phyloP scores from a whole-genome alignment of 2,888 invertebrate genomes.

The Andrena fulva region DNA sequence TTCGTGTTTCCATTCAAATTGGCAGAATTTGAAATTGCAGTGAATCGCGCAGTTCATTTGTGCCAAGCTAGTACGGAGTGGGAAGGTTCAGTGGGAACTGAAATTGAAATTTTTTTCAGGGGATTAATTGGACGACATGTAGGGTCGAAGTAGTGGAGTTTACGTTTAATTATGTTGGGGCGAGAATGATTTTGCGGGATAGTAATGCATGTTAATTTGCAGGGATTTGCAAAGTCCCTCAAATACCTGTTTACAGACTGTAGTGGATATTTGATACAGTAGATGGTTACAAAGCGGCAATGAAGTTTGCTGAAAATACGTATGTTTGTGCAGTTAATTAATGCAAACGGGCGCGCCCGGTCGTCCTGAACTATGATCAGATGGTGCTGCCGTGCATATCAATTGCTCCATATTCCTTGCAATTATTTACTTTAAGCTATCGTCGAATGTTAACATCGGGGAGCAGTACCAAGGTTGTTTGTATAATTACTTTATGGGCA shows the following conservation, averaged over 20 bases:
- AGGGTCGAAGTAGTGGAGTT: neutral
- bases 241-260: neutral
- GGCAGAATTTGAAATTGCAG: too few species aligned
- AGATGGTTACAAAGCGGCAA: neutral
- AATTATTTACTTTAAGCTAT: neutral
- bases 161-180: neutral
- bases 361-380: neutral
- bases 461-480: neutral
- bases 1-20: too few species aligned
- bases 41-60: too few species aligned
- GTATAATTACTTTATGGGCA: neutral
- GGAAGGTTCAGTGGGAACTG: too few species aligned
- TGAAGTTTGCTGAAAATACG: neutral
- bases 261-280: neutral
- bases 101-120: too few species aligned
- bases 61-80: too few species aligned
- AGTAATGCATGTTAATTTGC: neutral
- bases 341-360: neutral
- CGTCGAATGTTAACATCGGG: neutral
- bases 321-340: slow-evolving; percentile 27
- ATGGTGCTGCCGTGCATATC: neutral
- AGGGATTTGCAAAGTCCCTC: neutral
- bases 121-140: too few species aligned
- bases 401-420: neutral
- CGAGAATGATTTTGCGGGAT: neutral